Evolutionary conservation across 2,113 vertebrate species (phyloP), one percentile per base, ranked within the genome.

Genomic region (Lepisosteus osseus): DNA sequence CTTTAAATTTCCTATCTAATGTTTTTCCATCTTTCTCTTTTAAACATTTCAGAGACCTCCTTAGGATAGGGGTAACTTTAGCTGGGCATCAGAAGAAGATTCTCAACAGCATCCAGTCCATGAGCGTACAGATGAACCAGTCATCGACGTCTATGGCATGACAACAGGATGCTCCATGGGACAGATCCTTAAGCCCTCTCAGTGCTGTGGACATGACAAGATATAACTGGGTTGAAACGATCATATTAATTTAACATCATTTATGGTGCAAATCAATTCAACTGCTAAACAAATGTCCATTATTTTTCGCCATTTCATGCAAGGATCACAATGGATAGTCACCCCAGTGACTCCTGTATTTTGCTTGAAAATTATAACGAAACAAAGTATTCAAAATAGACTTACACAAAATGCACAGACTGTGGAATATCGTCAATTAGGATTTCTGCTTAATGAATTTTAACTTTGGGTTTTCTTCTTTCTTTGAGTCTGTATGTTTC

Each of bases 21-120:
- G 47, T 51, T 51, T 9, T 51, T 51, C 70, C 70, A 72, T 69
- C 40, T 62, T 40, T 79, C 43, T 80, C 57, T 85, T 29, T 29
- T 29, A 29, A 29, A 29, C 29, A 29, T 29, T 83, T 1, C 82
- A 99, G 97, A 91, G 97, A 99, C 86, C 91, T 99, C 81, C 88
- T 98, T 88, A 96, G 96, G 95, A 98, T 99, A 97, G 97, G 97
- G 43, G 94, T 99, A 81, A 99, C 97, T 81, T 88, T 99, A 85
- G 96, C 97, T 47, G 97, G 97, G 77, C 97, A 99, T 87, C 97
- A 99, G 91, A 99, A 98, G 94, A 98, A 99, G 89, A 97, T 99
- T 84, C 92, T 99, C 80, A 98, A 93, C 88, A 98, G 95, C 68
- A 89, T 99, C 69, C 96, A 98, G 84, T 95, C 95, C 73, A 98